phyloP scores from a whole-genome alignment of 2,113 vertebrate genomes.

The Brachyhypopomus gauderio region DNA sequence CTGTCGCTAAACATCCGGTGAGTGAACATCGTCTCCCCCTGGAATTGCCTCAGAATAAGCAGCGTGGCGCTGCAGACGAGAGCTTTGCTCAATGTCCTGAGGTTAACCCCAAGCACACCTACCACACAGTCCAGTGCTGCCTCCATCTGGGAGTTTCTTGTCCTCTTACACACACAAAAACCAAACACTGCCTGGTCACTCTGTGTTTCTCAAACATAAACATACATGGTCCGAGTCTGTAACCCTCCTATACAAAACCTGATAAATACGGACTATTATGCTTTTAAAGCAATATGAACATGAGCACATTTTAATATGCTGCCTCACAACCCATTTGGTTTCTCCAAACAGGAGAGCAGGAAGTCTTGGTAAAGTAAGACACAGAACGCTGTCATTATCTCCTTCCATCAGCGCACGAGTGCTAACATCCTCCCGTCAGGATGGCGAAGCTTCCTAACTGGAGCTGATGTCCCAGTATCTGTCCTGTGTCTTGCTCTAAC shows the following conservation, averaged over 20 bases:
- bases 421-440: not conserved
- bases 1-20: conserved; percentile 54
- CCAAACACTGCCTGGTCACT: too few relatives aligned
- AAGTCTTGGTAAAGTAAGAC: not conserved
- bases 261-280: not conserved
- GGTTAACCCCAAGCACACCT: too few relatives aligned
- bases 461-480: conserved; percentile 11
- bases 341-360: not conserved
- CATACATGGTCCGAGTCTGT: not conserved
- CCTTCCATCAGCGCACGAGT: not conserved
- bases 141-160: too few relatives aligned
- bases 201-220: too few relatives aligned
- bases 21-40: not conserved
- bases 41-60: conserved; percentile 7
- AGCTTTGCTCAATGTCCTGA: not conserved
- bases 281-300: not conserved
- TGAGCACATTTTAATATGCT: not conserved
- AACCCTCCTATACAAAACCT: not conserved
- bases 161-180: too few relatives aligned
- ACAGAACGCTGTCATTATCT: not conserved
- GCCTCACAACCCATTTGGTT: not conserved
- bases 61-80: not conserved
- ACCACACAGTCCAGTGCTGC: too few relatives aligned
- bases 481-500: not conserved
- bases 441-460: not conserved